Evolutionary conservation across 2,113 vertebrate species (phyloP).

Genomic region (Gila orcuttii): DNA sequence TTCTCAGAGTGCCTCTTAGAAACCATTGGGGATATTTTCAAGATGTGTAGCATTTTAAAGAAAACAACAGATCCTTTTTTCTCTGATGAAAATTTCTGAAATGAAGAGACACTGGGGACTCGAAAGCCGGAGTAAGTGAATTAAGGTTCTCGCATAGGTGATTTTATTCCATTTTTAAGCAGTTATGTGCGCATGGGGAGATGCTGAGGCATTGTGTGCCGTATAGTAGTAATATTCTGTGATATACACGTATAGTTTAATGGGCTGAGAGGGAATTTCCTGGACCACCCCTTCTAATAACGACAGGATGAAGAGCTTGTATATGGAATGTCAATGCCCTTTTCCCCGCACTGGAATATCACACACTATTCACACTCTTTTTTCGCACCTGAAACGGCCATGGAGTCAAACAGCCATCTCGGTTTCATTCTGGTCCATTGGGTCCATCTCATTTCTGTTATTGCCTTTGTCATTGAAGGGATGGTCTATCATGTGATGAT

Average conservation of each 20-base stretch:
- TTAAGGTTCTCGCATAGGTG: not conserved
- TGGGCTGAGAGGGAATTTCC: not conserved
- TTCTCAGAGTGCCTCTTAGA: constrained; percentile 3
- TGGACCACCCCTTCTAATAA: not conserved
- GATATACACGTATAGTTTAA: constrained; percentile 5
- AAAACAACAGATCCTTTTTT: constrained; percentile 2
- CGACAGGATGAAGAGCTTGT: not conserved
- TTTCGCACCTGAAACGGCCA: not conserved
- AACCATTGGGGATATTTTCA: not conserved
- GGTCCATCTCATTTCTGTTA: constrained; percentile 39
- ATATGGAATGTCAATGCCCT: not conserved
- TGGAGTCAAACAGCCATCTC: not conserved
- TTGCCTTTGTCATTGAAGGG: constrained; percentile 9
- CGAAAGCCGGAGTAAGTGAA: not conserved
- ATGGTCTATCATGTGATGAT: constrained; percentile 1
- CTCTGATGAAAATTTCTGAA: constrained; percentile 4
- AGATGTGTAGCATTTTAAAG: not conserved
- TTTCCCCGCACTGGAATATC: not conserved
- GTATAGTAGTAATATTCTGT: not conserved
- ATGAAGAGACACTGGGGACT: not conserved
- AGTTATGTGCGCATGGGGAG: not conserved
- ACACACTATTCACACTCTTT: not conserved
- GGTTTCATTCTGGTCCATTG: constrained; percentile 28
- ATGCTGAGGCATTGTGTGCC: not conserved
- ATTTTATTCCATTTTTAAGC: constrained; percentile 1